phyloP scores from a whole-genome alignment of 1,140 invertebrate genomes.

The Drosophila punjabiensis region DNA sequence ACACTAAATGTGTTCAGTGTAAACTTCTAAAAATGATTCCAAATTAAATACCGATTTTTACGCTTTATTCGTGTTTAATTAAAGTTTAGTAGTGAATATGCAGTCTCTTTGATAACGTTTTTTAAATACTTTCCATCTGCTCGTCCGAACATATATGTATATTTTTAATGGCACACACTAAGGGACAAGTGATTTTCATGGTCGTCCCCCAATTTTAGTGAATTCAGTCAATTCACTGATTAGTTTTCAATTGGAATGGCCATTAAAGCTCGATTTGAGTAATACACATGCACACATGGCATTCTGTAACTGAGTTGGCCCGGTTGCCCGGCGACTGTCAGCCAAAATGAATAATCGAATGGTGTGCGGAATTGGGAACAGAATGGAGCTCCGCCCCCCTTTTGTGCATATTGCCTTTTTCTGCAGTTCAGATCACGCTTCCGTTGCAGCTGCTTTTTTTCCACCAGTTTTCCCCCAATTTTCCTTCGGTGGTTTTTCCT shows the following conservation, averaged over 20 bases:
- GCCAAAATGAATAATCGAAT: conserved; percentile 57
- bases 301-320: conserved; percentile 19
- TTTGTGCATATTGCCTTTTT: conserved; percentile 52
- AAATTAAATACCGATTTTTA: background rate
- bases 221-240: conserved; percentile 50
- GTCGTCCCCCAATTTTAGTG: conserved; percentile 11
- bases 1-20: background rate
- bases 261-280: conserved; percentile 52
- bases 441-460: conserved; percentile 26
- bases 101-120: background rate
- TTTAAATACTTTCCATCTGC: background rate
- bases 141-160: background rate
- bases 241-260: conserved; percentile 52
- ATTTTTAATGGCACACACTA: conserved; percentile 10
- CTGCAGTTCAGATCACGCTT: conserved; percentile 28
- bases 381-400: conserved; percentile 18
- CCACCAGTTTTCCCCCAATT: conserved; percentile 3
- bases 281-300: conserved; percentile 35
- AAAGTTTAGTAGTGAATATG: background rate
- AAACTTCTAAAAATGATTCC: background rate
- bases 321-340: conserved; percentile 36
- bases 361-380: conserved; percentile 30
- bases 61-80: background rate
- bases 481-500: background rate
- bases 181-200: conserved; percentile 14